These are phyloP conservation scores for Embidobia sp. DNA, from an alignment of 2,888 invertebrate genomes.

Conservation along the genomic window DNA sequence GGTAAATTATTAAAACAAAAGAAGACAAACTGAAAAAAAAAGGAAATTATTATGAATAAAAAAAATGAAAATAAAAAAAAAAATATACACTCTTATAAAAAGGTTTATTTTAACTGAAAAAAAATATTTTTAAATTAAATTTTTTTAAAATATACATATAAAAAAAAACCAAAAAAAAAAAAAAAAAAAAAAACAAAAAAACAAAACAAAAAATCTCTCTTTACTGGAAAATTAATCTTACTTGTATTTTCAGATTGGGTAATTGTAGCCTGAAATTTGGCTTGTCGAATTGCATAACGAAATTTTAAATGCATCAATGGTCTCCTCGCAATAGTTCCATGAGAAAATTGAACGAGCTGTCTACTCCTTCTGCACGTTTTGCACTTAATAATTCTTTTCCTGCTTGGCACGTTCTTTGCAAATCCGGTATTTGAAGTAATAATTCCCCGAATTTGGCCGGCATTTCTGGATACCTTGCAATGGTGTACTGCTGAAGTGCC, in stretches of 20 bases:
- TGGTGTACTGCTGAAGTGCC: conserved; percentile 95
- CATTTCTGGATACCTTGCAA: conserved; percentile 94
- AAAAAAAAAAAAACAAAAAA: too few species aligned
- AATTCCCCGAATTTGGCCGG: conserved; percentile 98
- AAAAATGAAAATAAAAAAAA: too few species aligned
- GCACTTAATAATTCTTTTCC: conserved; percentile 95
- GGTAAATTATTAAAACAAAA: too few species aligned
- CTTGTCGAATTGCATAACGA: conserved; percentile 10
- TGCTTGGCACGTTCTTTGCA: conserved; percentile 96
- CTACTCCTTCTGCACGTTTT: conserved; percentile 91
- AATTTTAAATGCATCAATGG: conserved; percentile 84
- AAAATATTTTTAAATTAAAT: too few species aligned
- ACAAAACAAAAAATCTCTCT: too few species aligned
- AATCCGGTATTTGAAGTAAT: conserved; percentile 94
- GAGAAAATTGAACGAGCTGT: conserved; percentile 95
- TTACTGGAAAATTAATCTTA: conserved; percentile 30
- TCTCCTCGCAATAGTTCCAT: conserved; percentile 97
- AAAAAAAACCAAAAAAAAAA: too few species aligned
- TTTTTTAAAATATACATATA: too few species aligned
- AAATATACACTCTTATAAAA: too few species aligned
- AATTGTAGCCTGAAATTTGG: conserved; percentile 22
- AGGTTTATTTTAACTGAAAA: too few species aligned
- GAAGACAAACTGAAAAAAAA: too few species aligned
- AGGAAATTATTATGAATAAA: too few species aligned
- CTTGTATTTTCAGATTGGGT: conserved; percentile 55